These are phyloP conservation scores for Gasteruption jaculator DNA, from an alignment of 2,888 invertebrate genomes.

Conservation along the genomic window DNA sequence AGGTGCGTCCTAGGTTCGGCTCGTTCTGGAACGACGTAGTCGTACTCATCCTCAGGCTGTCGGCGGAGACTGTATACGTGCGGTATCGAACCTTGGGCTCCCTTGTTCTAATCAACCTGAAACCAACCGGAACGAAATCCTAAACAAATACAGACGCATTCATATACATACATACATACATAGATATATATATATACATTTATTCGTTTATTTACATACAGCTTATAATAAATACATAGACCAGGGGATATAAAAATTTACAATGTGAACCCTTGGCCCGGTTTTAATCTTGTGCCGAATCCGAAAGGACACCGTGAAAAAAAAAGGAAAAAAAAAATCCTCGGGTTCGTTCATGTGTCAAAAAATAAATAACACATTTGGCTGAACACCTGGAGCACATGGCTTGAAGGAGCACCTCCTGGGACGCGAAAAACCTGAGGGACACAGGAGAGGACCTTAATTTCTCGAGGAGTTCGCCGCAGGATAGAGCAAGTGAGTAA, in stretches of 20 bases:
- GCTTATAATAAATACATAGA: too few species aligned
- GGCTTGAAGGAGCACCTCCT: neutral
- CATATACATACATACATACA: too few species aligned
- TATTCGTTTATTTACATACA: too few species aligned
- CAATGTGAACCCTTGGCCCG: too few species aligned
- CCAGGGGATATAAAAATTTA: too few species aligned
- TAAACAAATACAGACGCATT: too few species aligned
- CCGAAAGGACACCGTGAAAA: neutral
- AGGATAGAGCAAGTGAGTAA: too few species aligned
- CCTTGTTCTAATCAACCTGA: too few species aligned
- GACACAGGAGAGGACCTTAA: constrained; percentile 6
- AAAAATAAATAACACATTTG: neutral
- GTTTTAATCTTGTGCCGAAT: neutral
- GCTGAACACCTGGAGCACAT: neutral
- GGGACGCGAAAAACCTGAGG: constrained; percentile 4
- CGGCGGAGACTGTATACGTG: constrained; percentile 18
- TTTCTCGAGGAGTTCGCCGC: too few species aligned
- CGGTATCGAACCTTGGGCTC: constrained; percentile 8
- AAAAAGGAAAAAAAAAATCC: neutral
- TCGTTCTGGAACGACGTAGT: constrained; percentile 12
- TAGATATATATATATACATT: too few species aligned
- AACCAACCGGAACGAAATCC: too few species aligned
- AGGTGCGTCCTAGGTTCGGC: constrained; percentile 30
- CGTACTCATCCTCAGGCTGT: constrained; percentile 24
- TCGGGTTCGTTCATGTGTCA: constrained; percentile 1